Evolutionary conservation across 2,888 invertebrate species (phyloP).

Genomic region (Drosophila ezoana): DNA sequence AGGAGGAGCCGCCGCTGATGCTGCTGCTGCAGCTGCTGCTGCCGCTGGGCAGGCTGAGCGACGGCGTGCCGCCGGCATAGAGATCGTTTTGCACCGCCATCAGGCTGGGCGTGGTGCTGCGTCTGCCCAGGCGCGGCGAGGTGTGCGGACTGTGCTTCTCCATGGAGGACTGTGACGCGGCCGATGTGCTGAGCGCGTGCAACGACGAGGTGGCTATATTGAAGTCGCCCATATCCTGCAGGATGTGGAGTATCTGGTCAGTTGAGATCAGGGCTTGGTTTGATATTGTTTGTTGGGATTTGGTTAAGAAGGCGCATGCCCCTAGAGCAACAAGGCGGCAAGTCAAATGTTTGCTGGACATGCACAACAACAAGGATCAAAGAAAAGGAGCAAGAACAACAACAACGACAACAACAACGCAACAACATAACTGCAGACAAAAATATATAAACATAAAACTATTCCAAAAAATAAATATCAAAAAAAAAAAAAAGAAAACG

Average conservation of each 20-base stretch:
- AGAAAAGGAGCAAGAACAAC: conserved; percentile 27
- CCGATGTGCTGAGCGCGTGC: conserved; percentile 85
- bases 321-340: conserved; percentile 51
- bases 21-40: conserved; percentile 41
- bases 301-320: conserved; percentile 48
- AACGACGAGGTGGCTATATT: conserved; percentile 88
- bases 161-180: conserved; percentile 53
- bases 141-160: conserved; percentile 87
- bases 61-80: conserved; percentile 78
- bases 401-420: conserved; percentile 47
- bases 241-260: conserved; percentile 33
- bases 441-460: conserved; percentile 28
- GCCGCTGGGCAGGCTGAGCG: conserved; percentile 74
- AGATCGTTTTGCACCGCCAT: conserved; percentile 85
- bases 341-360: conserved; percentile 48
- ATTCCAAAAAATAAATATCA: conserved; percentile 18
- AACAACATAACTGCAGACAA: conserved; percentile 40
- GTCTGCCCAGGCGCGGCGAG: conserved; percentile 86
- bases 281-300: conserved; percentile 5
- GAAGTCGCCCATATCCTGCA: conserved; percentile 87
- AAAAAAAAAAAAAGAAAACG: too few relatives aligned
- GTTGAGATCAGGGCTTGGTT: background rate
- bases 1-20: conserved; percentile 57
- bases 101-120: conserved; percentile 84
- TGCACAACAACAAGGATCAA: conserved; percentile 48